phyloP scores from a whole-genome alignment of 2,797 vertebrate genomes.

The Melanotaenia parkinsoni region DNA sequence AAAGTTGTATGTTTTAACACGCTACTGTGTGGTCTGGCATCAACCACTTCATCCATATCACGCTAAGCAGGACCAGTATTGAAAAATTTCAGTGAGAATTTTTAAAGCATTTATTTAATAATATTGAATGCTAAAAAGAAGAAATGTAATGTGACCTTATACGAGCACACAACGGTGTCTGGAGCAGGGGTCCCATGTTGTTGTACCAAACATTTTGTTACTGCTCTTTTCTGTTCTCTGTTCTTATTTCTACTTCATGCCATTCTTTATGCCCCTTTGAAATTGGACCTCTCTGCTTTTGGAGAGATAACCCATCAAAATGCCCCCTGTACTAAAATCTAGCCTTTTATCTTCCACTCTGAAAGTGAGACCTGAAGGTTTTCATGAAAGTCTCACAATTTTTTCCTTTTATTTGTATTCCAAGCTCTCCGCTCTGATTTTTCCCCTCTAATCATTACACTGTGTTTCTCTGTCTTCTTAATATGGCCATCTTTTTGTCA shows the following conservation, averaged over 20 bases:
- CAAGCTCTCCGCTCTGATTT: conserved; percentile 20
- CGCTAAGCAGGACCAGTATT: too few species aligned
- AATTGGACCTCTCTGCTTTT: conserved; percentile 10
- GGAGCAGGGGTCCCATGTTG: not conserved
- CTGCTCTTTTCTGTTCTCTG: not conserved
- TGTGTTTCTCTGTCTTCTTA: conserved; percentile 26
- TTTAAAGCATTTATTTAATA: too few species aligned
- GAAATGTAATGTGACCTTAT: not conserved
- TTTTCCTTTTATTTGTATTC: conserved; percentile 27
- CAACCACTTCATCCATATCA: too few species aligned
- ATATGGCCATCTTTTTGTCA: conserved; percentile 38
- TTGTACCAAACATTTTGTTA: not conserved
- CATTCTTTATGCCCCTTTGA: not conserved
- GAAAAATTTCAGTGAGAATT: too few species aligned
- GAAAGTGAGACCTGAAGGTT: conserved; percentile 25
- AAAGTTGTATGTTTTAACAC: too few species aligned
- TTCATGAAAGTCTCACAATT: conserved; percentile 37
- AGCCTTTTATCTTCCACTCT: conserved; percentile 7
- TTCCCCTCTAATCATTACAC: conserved; percentile 19
- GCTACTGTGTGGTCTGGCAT: too few species aligned
- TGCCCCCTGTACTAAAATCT: conserved; percentile 21
- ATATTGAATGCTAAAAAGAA: too few species aligned
- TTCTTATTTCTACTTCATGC: not conserved
- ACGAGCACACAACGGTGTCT: not conserved
- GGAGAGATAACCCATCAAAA: not conserved